phyloP scores from a whole-genome alignment of 2,888 invertebrate genomes.

The Junonia oenone region DNA sequence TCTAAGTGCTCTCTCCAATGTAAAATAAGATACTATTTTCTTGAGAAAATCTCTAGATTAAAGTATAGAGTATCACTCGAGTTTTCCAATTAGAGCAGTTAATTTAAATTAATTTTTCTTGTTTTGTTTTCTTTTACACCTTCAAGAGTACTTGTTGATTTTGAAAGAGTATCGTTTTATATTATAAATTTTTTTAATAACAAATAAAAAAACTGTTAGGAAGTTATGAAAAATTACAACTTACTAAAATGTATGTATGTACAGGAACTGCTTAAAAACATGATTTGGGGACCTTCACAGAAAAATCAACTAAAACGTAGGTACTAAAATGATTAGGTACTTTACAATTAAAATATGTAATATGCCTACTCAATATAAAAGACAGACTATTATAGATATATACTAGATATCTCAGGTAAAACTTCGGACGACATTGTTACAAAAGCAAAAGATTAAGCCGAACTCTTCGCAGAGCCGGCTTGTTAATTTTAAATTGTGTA shows the following conservation, averaged over 20 bases:
- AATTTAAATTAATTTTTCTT: not conserved
- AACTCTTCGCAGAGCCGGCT: conserved; percentile 4
- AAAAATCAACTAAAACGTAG: too few relatives aligned
- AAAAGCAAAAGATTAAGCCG: conserved; percentile 9
- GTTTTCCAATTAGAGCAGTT: not conserved
- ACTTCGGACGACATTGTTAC: conserved; percentile 2
- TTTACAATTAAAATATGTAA: too few relatives aligned
- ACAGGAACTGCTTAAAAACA: too few relatives aligned
- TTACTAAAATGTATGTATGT: too few relatives aligned
- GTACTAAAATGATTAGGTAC: too few relatives aligned
- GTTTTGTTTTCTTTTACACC: not conserved
- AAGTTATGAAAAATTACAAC: too few relatives aligned
- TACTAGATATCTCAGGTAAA: not conserved
- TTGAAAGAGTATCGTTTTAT: not conserved
- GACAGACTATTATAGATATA: not conserved
- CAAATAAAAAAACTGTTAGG: too few relatives aligned
- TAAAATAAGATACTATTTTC: conserved; percentile 11
- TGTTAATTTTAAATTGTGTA: conserved; percentile 16
- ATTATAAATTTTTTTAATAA: too few relatives aligned
- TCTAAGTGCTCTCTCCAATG: conserved; percentile 1
- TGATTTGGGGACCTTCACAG: too few relatives aligned
- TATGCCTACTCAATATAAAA: not conserved
- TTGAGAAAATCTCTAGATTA: conserved; percentile 1
- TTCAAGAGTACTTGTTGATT: not conserved
- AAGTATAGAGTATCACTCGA: not conserved